Conservation (phyloP, 2,888 invertebrate genomes). For the Scaptomyza cyrtandrae region DNA sequence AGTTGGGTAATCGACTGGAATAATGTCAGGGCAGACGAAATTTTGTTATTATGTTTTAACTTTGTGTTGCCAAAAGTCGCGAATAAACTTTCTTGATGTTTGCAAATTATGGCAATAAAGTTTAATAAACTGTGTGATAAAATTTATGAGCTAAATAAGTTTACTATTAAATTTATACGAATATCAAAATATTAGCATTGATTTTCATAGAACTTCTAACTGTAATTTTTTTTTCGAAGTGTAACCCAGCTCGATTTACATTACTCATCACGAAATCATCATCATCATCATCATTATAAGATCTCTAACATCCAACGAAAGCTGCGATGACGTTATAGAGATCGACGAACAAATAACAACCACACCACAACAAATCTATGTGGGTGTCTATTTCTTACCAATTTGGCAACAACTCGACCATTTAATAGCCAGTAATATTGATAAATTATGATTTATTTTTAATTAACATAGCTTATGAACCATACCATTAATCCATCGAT, state of each 20-base stretch:
- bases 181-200: too few relatives aligned
- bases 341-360: not conserved
- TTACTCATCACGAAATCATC: slow-evolving; percentile 41
- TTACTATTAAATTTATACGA: too few relatives aligned
- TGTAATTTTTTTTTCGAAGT: not conserved
- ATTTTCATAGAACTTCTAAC: too few relatives aligned
- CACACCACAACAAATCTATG: slow-evolving; percentile 18
- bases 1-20: slow-evolving; percentile 51
- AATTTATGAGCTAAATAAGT: too few relatives aligned
- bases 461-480: slow-evolving; percentile 56
- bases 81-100: not conserved
- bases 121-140: not conserved
- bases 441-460: slow-evolving; percentile 74
- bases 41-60: slow-evolving; percentile 40
- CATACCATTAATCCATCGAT: not conserved
- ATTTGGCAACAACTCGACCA: slow-evolving; percentile 40
- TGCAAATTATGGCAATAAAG: not conserved
- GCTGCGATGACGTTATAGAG: slow-evolving; percentile 65
- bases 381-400: slow-evolving; percentile 57
- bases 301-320: slow-evolving; percentile 16
- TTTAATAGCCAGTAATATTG: slow-evolving; percentile 67
- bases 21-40: slow-evolving; percentile 45
- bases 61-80: slow-evolving; percentile 13
- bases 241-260: slow-evolving; percentile 11
- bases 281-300: slow-evolving; percentile 26